These are phyloP conservation scores for Orthosia incerta DNA, from an alignment of 2,888 invertebrate genomes.

Conservation along the genomic window DNA sequence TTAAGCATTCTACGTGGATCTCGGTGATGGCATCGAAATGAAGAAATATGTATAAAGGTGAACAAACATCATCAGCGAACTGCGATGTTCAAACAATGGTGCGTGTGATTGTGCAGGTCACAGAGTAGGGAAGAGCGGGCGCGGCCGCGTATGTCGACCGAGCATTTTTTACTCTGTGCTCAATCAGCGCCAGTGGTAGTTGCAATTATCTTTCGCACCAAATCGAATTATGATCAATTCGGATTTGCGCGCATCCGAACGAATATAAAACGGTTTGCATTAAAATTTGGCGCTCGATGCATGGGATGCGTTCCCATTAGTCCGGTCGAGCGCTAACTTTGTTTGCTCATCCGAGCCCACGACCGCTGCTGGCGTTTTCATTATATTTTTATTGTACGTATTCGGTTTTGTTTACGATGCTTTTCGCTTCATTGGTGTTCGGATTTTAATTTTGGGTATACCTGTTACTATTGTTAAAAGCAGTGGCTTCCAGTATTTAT, in stretches of 20 bases:
- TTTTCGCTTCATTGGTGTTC: conserved; percentile 71
- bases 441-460: conserved; percentile 66
- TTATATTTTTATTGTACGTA: conserved; percentile 74
- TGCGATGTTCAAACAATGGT: conserved; percentile 85
- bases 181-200: conserved; percentile 91
- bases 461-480: conserved; percentile 31
- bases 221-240: conserved; percentile 92
- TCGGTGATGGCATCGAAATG: conserved; percentile 65
- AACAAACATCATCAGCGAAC: conserved; percentile 87
- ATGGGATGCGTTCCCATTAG: conserved; percentile 90
- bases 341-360: conserved; percentile 80
- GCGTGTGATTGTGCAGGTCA: conserved; percentile 85
- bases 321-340: conserved; percentile 83
- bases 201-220: conserved; percentile 90
- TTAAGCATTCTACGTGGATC: conserved; percentile 59
- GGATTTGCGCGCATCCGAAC: conserved; percentile 90
- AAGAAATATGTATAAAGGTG: conserved; percentile 81
- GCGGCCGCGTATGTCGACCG: conserved; percentile 65
- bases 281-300: conserved; percentile 90
- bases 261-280: conserved; percentile 91
- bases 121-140: conserved; percentile 67
- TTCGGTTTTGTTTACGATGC: conserved; percentile 76
- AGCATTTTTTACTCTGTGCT: conserved; percentile 85
- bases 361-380: conserved; percentile 78
- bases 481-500: background rate